These are phyloP conservation scores for Catharus ustulatus DNA, from an alignment of 2,797 vertebrate species.

Conservation along the genomic window DNA sequence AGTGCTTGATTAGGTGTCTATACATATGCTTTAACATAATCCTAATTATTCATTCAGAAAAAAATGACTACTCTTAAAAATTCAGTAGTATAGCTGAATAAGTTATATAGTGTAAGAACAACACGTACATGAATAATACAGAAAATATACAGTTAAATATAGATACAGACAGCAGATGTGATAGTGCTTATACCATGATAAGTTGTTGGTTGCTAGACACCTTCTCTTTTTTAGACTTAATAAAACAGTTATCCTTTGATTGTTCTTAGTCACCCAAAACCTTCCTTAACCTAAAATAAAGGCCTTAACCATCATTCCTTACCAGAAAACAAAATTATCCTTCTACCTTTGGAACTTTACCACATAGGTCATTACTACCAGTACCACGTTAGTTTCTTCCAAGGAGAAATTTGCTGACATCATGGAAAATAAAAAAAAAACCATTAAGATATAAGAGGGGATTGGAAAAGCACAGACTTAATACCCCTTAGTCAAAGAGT, in stretches of 20 bases:
- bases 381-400: background rate
- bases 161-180: background rate
- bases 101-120: background rate
- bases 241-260: background rate
- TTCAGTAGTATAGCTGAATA: background rate
- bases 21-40: background rate
- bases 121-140: background rate
- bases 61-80: background rate
- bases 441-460: background rate
- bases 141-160: background rate
- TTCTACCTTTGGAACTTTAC: background rate
- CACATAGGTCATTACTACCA: background rate
- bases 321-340: background rate
- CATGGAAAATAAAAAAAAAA: background rate
- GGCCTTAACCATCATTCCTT: background rate
- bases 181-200: background rate
- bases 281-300: background rate
- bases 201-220: background rate
- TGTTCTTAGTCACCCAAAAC: background rate
- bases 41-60: background rate
- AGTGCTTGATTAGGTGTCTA: fast-evolving
- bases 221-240: background rate
- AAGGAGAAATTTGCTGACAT: background rate
- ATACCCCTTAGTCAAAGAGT: background rate
- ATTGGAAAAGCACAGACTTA: background rate